Evolutionary conservation across 2,113 vertebrate genomes (phyloP), one percentile per base, ranked within the genome.

Genomic region (Caloenas nicobarica): DNA sequence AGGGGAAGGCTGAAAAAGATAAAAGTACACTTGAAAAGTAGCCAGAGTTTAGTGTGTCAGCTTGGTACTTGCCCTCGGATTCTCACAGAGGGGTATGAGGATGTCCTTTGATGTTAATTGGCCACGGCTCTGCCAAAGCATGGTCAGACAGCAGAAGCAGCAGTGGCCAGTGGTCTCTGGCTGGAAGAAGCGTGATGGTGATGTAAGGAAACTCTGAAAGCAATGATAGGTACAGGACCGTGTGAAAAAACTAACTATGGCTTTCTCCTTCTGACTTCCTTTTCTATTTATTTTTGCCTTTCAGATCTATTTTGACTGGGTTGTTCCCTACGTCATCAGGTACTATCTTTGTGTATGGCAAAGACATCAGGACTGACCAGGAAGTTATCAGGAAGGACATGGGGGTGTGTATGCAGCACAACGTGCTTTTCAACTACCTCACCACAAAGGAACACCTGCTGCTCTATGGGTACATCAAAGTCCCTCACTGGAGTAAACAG

Each of bases 371-470:
- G 94, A 96, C 92, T 40, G 97, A 98, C 84, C 98, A 98, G 4
- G 97, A 98, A 16, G 97, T 97, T 2, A 93, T 99, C 31, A 98
- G 99, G 78, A 98, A 97, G 94, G 98, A 98, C 66, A 98, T 99
- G 93, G 99, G 99, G 0, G 99, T 99, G 76, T 99, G 99, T 95
- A 99, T 99, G 99, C 99, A 99, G 86, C 99, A 99, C 8, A 98
- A 99, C 0, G 99, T 99, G 80, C 98, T 99, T 76, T 99, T 99
- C 84, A 98, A 99, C 85, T 98, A 99, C 90, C 99, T 99, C 89
- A 99, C 99, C 53, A 97, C 98, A 26, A 98, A 99, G 87, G 99
- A 99, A 44, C 99, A 99, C 93, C 98, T 99, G 50, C 97, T 99
- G 85, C 97, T 99, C 11, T 99, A 99, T 0, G 99, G 99, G 31